Evolutionary conservation across 1,140 invertebrate species (phyloP).

Genomic region (Drosophila lacteicornis): DNA sequence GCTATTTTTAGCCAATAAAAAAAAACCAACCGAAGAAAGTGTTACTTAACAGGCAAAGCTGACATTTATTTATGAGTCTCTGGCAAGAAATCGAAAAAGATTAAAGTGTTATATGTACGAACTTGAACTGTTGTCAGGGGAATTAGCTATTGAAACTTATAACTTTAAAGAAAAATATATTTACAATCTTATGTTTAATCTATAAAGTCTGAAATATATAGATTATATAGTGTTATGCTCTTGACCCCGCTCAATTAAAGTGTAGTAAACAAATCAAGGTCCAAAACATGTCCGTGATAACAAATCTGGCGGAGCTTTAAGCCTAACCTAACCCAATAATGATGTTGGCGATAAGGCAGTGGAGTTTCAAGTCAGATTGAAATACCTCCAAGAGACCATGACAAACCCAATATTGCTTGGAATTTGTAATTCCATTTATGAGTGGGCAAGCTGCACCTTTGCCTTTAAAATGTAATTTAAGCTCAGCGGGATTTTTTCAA

Average conservation of each 20-base stretch:
- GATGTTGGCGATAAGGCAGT: background rate
- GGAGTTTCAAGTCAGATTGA: background rate
- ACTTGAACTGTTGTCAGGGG: background rate
- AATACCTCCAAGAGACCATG: background rate
- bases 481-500: background rate
- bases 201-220: background rate
- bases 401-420: background rate
- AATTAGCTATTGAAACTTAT: background rate
- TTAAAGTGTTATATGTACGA: constrained; percentile 1
- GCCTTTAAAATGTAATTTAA: constrained; percentile 2
- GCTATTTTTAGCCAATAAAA: constrained; percentile 52
- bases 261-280: constrained; percentile 14
- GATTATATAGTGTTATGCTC: constrained; percentile 12
- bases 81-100: background rate
- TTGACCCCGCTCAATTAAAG: background rate
- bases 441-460: background rate
- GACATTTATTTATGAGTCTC: constrained; percentile 8
- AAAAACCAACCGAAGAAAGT: constrained; percentile 31
- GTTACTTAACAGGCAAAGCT: constrained; percentile 36
- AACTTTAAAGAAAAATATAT: background rate
- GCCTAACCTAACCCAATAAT: constrained; percentile 22
- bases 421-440: background rate
- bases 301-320: constrained; percentile 8
- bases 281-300: constrained; percentile 4
- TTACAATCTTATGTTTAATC: background rate